These are phyloP conservation scores for Drosophila sproati DNA, from an alignment of 1,140 invertebrate genomes.

Conservation along the genomic window DNA sequence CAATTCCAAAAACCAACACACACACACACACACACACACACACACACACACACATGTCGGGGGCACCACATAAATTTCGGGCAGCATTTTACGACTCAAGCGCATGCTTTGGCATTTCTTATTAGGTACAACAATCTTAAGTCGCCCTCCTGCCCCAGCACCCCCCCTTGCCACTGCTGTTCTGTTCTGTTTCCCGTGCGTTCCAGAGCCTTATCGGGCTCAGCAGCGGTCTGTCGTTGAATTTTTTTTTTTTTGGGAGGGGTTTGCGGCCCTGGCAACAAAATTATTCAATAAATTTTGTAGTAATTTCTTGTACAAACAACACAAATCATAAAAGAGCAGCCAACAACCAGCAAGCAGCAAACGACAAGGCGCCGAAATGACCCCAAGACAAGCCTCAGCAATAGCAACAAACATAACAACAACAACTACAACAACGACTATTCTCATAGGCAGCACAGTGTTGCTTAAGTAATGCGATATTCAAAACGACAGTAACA, in stretches of 20 bases:
- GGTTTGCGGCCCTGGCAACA: conserved; percentile 33
- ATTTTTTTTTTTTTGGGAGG: background rate
- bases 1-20: conserved; percentile 17
- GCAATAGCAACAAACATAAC: background rate
- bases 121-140: conserved; percentile 65
- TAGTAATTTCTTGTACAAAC: conserved; percentile 81
- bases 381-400: conserved; percentile 16
- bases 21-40: conserved; percentile 11
- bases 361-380: background rate
- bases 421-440: conserved; percentile 1
- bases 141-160: conserved; percentile 4
- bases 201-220: conserved; percentile 25
- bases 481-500: conserved; percentile 1
- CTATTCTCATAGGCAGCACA: conserved; percentile 2
- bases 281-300: conserved; percentile 83
- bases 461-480: conserved; percentile 7
- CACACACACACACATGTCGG: background rate
- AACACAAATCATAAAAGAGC: conserved; percentile 75
- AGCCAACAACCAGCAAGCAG: background rate
- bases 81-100: conserved; percentile 75
- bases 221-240: conserved; percentile 5
- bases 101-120: conserved; percentile 78
- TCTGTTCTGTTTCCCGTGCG: background rate
- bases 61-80: conserved; percentile 63
- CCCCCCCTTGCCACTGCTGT: background rate